These are phyloP conservation scores for Netelia virgata DNA, from an alignment of 2,888 invertebrate genomes.

Conservation along the genomic window DNA sequence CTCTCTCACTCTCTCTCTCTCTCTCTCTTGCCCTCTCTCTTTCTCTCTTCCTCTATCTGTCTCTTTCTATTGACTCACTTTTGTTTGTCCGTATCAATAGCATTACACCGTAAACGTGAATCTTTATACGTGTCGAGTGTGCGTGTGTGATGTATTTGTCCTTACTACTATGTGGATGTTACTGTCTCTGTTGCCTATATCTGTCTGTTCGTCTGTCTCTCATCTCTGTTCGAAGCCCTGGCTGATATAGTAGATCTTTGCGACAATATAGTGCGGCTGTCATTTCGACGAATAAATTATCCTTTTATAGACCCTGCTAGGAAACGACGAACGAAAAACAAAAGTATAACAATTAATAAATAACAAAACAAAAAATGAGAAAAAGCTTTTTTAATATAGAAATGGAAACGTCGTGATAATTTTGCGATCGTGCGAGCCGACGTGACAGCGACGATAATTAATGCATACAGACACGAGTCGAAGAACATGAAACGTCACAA, in stretches of 20 bases:
- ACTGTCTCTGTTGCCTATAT: conserved; percentile 74
- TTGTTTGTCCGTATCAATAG: conserved; percentile 53
- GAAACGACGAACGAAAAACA: background rate
- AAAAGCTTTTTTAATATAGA: background rate
- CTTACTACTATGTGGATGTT: conserved; percentile 60
- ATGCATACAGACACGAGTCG: background rate
- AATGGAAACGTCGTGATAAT: background rate
- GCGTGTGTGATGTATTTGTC: conserved; percentile 59
- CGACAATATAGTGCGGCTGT: conserved; percentile 47
- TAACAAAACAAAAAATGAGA: background rate
- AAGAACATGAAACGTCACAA: conserved; percentile 39
- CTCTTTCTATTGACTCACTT: conserved; percentile 50
- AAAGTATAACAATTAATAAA: background rate
- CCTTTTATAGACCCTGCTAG: conserved; percentile 1
- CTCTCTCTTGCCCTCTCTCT: conserved; percentile 59
- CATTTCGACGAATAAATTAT: conserved; percentile 28
- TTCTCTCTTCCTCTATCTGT: conserved; percentile 68
- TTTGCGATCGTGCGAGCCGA: background rate
- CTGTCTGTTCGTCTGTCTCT: conserved; percentile 78
- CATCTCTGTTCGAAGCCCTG: conserved; percentile 74
- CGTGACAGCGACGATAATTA: background rate
- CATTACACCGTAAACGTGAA: conserved; percentile 46
- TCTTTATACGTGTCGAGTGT: conserved; percentile 49
- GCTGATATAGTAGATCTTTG: conserved; percentile 58
- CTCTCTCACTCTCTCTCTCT: conserved; percentile 62